Conservation (phyloP, 2,888 invertebrate genomes). For the Strigamia maritima region DNA sequence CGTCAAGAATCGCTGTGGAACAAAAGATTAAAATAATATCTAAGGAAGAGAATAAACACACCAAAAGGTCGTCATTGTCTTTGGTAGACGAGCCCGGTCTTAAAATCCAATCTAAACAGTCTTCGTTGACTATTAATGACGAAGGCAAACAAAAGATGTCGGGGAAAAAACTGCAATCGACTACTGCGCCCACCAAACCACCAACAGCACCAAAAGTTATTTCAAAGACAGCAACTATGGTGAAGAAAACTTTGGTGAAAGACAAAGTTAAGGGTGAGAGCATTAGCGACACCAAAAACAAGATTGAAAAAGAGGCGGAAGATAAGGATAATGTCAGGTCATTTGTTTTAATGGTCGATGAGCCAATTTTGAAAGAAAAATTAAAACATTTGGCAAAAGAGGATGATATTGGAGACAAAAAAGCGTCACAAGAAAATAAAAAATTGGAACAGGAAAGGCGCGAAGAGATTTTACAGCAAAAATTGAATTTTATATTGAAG, state of each 20-base stretch:
- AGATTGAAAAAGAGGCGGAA: background rate
- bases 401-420: background rate
- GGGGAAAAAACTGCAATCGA: background rate
- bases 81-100: background rate
- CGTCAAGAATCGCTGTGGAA: background rate
- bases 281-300: background rate
- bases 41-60: background rate
- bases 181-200: background rate
- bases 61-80: background rate
- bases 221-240: background rate
- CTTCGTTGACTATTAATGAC: background rate
- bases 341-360: background rate
- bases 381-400: background rate
- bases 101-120: conserved; percentile 5
- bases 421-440: background rate
- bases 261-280: background rate
- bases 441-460: background rate
- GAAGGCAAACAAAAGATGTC: background rate
- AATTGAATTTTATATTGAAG: background rate
- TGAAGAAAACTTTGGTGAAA: background rate
- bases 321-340: background rate
- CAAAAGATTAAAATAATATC: background rate
- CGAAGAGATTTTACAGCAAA: conserved; percentile 5
- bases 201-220: background rate
- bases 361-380: background rate